Evolutionary conservation across 1,140 invertebrate genomes (phyloP).

Genomic region (Tenebrio molitor): DNA sequence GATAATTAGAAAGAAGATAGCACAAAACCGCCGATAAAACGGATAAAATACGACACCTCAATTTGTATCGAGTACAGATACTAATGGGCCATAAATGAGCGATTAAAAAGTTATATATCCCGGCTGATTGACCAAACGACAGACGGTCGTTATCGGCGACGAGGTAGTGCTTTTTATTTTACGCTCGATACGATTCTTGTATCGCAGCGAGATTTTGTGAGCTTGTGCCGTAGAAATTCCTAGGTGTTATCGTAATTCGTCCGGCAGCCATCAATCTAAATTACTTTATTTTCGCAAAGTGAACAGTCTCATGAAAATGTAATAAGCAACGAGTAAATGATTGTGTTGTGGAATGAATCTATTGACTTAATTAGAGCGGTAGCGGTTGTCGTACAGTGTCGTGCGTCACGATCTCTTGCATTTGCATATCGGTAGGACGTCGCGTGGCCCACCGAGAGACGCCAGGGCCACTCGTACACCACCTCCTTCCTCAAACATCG

Average conservation of each 20-base stretch:
- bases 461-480: conserved; percentile 3
- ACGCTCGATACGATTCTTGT: neutral
- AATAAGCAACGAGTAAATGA: conserved; percentile 44
- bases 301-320: conserved; percentile 44
- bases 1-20: conserved; percentile 38
- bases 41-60: conserved; percentile 38
- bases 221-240: neutral
- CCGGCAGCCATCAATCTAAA: conserved; percentile 49
- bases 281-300: conserved; percentile 51
- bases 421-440: conserved; percentile 49
- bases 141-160: neutral
- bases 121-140: conserved; percentile 7
- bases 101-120: conserved; percentile 26
- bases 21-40: conserved; percentile 31
- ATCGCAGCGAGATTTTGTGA: too few species aligned
- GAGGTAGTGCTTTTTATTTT: neutral
- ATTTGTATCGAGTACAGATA: conserved; percentile 44
- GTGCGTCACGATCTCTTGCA: conserved; percentile 53
- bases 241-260: conserved; percentile 30
- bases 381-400: conserved; percentile 44
- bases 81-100: conserved; percentile 28
- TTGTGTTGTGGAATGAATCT: conserved; percentile 51
- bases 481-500: neutral
- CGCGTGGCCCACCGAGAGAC: conserved; percentile 42
- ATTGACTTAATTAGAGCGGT: conserved; percentile 56